Percentiles rank a stretch among this genome's conserved stretches.
These are phyloP conservation scores for Poeciliopsis presidionis DNA, from an alignment of 2,797 vertebrate species.

Conservation along the genomic window DNA sequence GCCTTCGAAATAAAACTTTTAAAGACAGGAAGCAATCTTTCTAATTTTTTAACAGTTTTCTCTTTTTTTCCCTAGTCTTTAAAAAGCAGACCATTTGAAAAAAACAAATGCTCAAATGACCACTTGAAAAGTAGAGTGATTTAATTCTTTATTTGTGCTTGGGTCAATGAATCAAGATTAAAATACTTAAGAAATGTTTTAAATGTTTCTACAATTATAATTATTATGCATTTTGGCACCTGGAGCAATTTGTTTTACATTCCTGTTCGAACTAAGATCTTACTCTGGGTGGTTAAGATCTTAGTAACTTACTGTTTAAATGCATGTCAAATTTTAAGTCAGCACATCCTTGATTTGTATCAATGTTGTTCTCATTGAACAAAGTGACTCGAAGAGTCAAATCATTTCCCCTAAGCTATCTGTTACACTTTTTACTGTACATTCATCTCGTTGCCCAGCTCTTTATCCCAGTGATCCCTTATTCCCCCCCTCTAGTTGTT, in stretches of 20 bases:
- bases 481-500: neutral
- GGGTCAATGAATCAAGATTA: neutral
- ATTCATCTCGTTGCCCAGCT: slow-evolving; percentile 13
- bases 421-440: slow-evolving; percentile 14
- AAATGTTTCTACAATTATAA: neutral
- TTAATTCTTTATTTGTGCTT: neutral
- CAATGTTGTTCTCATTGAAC: slow-evolving; percentile 20
- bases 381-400: slow-evolving; percentile 9
- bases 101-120: neutral
- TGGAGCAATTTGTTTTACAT: neutral
- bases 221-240: neutral
- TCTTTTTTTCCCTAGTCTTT: neutral
- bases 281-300: neutral
- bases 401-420: slow-evolving; percentile 41
- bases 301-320: neutral
- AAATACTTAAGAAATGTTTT: neutral
- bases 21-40: too few species aligned
- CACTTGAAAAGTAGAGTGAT: neutral
- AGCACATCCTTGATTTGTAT: slow-evolving; percentile 51
- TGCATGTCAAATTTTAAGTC: neutral
- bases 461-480: neutral
- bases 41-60: too few species aligned
- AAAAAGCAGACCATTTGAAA: neutral
- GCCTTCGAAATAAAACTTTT: too few species aligned
- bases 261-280: neutral